Evolutionary conservation across 2,113 vertebrate genomes (phyloP).

Genomic region (Taxidea taxus): DNA sequence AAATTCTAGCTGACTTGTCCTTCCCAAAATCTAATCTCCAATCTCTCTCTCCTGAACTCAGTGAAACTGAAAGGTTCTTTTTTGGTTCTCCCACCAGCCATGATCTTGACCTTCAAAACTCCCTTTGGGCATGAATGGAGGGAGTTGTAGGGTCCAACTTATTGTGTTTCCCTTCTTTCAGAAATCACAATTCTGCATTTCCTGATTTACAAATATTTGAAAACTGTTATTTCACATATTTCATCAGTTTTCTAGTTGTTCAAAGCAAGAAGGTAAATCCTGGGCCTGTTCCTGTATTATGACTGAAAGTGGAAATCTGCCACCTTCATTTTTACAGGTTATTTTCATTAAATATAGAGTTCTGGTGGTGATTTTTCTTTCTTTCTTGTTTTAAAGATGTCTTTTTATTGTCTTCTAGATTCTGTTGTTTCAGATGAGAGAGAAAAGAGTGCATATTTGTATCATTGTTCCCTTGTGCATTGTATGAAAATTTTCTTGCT

Average conservation of each 20-base stretch:
- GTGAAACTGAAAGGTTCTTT: background rate
- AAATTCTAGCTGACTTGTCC: background rate
- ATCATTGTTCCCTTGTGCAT: background rate
- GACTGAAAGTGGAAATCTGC: background rate
- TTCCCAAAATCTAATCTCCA: background rate
- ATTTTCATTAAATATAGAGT: background rate
- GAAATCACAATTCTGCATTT: background rate
- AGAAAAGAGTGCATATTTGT: background rate
- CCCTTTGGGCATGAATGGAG: background rate
- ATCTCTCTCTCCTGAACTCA: background rate
- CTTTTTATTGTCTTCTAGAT: background rate
- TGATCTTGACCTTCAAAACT: background rate
- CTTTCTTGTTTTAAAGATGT: background rate
- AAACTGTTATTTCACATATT: background rate
- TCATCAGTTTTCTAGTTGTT: background rate
- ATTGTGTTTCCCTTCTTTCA: background rate
- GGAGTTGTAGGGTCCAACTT: background rate
- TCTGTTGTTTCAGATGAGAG: background rate
- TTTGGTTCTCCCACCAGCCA: background rate
- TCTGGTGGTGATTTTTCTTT: background rate
- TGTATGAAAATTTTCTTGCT: background rate
- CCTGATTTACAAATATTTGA: background rate
- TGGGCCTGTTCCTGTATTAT: background rate
- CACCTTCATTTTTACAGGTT: background rate
- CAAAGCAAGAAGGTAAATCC: background rate